Percentiles rank a stretch among this genome's conserved stretches.
Conservation (phyloP, 2,797 vertebrate genomes). For the Clarias platycephalus region DNA sequence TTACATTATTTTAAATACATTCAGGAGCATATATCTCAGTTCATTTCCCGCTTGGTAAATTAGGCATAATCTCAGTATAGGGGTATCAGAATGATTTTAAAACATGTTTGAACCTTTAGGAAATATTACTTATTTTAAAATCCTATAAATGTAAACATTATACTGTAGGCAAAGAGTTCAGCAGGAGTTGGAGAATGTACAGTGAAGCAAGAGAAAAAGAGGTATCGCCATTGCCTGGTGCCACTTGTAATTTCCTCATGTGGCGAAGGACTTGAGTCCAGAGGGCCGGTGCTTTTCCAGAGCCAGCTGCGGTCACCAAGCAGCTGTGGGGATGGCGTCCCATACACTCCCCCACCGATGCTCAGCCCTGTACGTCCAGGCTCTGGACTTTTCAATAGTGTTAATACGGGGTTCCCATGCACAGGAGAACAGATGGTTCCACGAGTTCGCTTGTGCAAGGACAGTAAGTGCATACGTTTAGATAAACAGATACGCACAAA, state of each 20-base stretch:
- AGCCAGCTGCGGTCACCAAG: conserved; percentile 82
- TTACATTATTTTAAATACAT: background rate
- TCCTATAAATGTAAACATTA: background rate
- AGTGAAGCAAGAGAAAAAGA: conserved; percentile 72
- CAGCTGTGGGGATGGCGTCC: conserved; percentile 68
- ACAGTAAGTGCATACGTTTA: conserved; percentile 70
- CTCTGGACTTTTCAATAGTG: conserved; percentile 84
- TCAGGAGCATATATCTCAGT: background rate
- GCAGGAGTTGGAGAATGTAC: conserved; percentile 12
- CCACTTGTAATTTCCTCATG: conserved; percentile 83
- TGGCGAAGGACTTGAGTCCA: conserved; percentile 62
- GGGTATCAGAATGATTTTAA: background rate
- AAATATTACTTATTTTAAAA: background rate
- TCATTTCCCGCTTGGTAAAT: background rate
- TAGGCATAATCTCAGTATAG: background rate
- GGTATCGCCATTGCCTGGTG: conserved; percentile 75
- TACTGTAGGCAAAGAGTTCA: conserved; percentile 57
- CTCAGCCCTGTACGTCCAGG: conserved; percentile 84
- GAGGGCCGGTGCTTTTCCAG: conserved; percentile 79
- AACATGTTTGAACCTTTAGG: background rate
- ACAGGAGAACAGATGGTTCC: conserved; percentile 67
- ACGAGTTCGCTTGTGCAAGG: conserved; percentile 73
- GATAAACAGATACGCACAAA: background rate
- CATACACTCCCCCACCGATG: conserved; percentile 89
- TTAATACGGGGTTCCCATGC: conserved; percentile 67